phyloP scores from a whole-genome alignment of 2,888 invertebrate species.

The Ditula angustiorana region DNA sequence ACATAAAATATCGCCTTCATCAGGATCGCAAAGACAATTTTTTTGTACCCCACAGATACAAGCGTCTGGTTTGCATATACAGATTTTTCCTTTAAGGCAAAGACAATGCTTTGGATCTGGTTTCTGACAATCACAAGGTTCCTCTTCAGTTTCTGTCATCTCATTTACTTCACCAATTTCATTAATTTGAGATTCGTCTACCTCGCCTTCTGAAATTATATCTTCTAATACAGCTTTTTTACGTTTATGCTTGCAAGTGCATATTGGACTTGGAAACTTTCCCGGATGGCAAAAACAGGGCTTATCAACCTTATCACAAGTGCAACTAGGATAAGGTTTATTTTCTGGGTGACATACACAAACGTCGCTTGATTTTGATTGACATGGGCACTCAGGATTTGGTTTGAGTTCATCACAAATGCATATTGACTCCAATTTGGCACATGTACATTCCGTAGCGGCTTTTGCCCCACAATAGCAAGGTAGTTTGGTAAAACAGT shows the following conservation, averaged over 20 bases:
- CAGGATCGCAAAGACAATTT: slow-evolving; percentile 65
- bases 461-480: slow-evolving; percentile 71
- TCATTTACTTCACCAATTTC: slow-evolving; percentile 27
- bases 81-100: slow-evolving; percentile 64
- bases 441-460: slow-evolving; percentile 64
- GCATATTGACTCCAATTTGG: slow-evolving; percentile 61
- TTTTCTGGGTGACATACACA: slow-evolving; percentile 68
- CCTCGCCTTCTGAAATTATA: neutral
- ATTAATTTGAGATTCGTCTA: slow-evolving; percentile 2
- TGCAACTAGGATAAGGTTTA: slow-evolving; percentile 59
- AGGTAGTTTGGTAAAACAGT: slow-evolving; percentile 63
- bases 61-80: slow-evolving; percentile 57
- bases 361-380: slow-evolving; percentile 55
- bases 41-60: slow-evolving; percentile 67
- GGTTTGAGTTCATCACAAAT: slow-evolving; percentile 63
- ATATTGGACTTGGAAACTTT: slow-evolving; percentile 66
- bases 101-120: slow-evolving; percentile 57
- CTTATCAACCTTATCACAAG: slow-evolving; percentile 65
- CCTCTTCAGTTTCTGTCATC: slow-evolving; percentile 41
- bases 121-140: slow-evolving; percentile 69
- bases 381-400: slow-evolving; percentile 62
- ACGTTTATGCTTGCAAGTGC: slow-evolving; percentile 66
- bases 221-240: slow-evolving; percentile 2
- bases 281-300: slow-evolving; percentile 68
- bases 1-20: slow-evolving; percentile 52